Conservation (phyloP, 2,888 invertebrate species). For the Pseudococcus longispinus region DNA sequence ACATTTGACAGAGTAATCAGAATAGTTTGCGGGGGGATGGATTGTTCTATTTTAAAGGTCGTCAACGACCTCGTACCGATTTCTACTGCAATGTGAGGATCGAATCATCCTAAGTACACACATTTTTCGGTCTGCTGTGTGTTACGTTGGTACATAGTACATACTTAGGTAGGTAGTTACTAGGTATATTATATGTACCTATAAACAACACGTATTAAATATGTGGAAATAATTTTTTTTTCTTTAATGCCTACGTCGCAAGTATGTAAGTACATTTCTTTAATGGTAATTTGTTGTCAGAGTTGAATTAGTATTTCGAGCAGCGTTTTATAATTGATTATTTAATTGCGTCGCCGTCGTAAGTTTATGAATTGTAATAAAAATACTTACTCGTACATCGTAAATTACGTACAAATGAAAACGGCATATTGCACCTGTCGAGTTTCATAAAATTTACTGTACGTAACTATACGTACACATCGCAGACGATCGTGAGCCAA, state of each 20-base stretch:
- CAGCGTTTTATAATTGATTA: background rate
- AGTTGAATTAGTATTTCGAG: background rate
- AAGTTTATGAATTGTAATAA: background rate
- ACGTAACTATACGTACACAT: no score
- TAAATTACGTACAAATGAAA: constrained; percentile 4
- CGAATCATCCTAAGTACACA: background rate
- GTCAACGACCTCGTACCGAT: background rate
- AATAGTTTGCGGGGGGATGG: background rate
- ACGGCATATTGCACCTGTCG: background rate
- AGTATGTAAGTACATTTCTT: background rate
- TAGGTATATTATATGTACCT: background rate
- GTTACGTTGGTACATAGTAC: background rate
- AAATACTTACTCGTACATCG: background rate
- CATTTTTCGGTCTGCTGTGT: background rate
- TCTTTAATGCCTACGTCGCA: background rate
- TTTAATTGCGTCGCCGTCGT: background rate
- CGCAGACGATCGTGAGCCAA: background rate
- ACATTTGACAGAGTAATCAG: no score
- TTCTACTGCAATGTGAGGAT: background rate
- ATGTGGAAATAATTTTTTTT: background rate
- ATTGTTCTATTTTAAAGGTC: background rate
- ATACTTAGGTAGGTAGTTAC: background rate
- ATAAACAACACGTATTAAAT: background rate
- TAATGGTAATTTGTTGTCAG: constrained; percentile 15
- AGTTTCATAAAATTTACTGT: background rate